A percentile compares a stretch with the other conserved stretches of the same genome.
These are phyloP conservation scores for Drosophila tropicalis DNA, from an alignment of 1,140 invertebrate species.

Conservation along the genomic window DNA sequence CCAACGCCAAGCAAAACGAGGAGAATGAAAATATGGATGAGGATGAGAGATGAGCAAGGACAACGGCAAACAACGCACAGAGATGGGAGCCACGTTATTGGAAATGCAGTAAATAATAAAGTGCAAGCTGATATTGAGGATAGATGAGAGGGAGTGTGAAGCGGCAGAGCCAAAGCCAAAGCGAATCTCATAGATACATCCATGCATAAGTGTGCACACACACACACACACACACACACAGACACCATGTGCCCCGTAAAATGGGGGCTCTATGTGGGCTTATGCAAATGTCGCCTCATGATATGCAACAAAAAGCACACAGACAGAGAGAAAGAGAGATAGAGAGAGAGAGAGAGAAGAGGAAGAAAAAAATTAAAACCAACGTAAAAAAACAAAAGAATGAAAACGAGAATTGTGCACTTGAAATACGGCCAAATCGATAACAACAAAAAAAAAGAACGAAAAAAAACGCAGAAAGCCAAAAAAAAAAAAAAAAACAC, in stretches of 20 bases:
- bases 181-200: conserved; percentile 11
- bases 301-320: conserved; percentile 29
- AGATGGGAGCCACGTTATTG: conserved; percentile 28
- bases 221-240: background rate
- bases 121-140: conserved; percentile 11
- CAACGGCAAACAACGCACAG: background rate
- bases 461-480: conserved; percentile 22
- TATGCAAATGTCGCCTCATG: conserved; percentile 53
- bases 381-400: conserved; percentile 20
- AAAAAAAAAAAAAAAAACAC: conserved; percentile 11
- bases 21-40: background rate
- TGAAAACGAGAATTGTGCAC: conserved; percentile 45
- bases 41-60: conserved; percentile 6
- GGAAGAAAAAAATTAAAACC: background rate
- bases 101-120: conserved; percentile 58
- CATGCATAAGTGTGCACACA: conserved; percentile 24
- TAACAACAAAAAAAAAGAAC: conserved; percentile 27
- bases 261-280: conserved; percentile 45
- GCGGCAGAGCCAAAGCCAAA: background rate
- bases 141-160: background rate
- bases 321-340: background rate
- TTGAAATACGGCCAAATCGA: conserved; percentile 59
- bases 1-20: conserved; percentile 2
- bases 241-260: background rate
- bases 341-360: background rate